A percentile compares a stretch with the other conserved stretches of the same genome.
Conservation (phyloP, 2,113 vertebrate genomes). For the Coptodon rendalli region DNA sequence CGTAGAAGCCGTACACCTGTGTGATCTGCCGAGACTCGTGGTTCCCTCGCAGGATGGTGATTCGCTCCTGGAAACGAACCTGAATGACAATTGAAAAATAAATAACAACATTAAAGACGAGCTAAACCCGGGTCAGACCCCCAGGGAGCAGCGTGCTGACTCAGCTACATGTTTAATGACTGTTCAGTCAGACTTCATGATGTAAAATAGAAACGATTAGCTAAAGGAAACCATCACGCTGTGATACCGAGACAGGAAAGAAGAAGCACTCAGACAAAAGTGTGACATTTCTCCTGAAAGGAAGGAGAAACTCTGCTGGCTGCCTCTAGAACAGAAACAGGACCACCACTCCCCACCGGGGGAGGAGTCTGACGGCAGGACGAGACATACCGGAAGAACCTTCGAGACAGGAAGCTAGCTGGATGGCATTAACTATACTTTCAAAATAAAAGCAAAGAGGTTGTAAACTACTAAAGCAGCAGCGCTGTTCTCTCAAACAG, state of each 20-base stretch:
- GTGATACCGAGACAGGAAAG: fast-evolving
- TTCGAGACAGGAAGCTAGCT: not conserved
- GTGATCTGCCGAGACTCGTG: constrained; percentile 73
- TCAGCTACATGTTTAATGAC: not conserved
- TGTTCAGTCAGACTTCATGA: not conserved
- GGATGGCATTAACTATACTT: not conserved
- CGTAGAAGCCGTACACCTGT: constrained; percentile 72
- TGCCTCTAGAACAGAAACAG: not conserved
- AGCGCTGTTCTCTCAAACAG: not conserved
- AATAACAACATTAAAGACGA: not conserved
- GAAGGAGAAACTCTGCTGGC: not conserved
- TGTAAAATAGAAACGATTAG: not conserved
- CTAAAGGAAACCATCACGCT: not conserved
- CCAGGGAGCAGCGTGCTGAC: not conserved
- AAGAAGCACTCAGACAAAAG: not conserved
- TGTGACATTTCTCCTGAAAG: not conserved
- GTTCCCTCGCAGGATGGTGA: constrained; percentile 72
- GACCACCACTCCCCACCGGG: not conserved
- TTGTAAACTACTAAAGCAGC: not conserved
- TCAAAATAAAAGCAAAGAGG: not conserved
- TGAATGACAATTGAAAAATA: not conserved
- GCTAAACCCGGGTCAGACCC: fast-evolving
- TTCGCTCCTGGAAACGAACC: constrained; percentile 70
- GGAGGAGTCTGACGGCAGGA: not conserved
- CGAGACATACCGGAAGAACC: not conserved